Base-by-base conservation (phyloP, 2,888 invertebrate genomes). In the Eremobia ochroleuca region DNA sequence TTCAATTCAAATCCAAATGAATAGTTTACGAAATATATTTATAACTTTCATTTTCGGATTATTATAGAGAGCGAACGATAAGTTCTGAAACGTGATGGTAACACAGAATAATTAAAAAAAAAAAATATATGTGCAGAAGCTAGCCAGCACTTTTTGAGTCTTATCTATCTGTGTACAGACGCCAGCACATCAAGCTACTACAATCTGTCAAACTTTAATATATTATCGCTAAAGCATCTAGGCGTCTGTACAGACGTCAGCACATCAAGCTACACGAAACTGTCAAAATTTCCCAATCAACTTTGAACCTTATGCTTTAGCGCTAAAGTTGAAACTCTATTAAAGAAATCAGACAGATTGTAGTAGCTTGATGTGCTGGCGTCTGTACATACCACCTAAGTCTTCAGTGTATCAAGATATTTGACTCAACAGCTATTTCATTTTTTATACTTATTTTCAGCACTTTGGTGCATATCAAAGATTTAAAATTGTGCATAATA, bases 1-100 rank as follows among this genome's bases (percentile, higher is more conserved):
- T 72, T 77, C 77, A 69, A 83, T 83, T 83, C 65, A 84, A 81
- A 81, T 83, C 52, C 13, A 69, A 76, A 49, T 81, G 62, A 76
- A 80, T 66, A 34, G 55, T 73, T 83, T 83, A 80, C 73, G 76
- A 80, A 79, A 81, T 83, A 83, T 72, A 73, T 65, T 80, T 66
- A 46, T 49, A 68, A 74, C 83, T 83, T 83, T 83, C 84, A 31
- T 77, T 83, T 83, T 77, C 28, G 49, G 28, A 76, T 73, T 66
- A 61, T 66, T 62, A 21, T 64, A 49, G 71, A 81, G 78, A 78
- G 74, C 62, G 69, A 59, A 62, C 73, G 43, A 69, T 43, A 34
- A 46, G 37, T 40, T 83, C 76, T 70, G 37, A 34, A 40, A 52
- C 31, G 31, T 59, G 18, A 46, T 81, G 21, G 21, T 52, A 58